A percentile compares a stretch with the other conserved stretches of the same genome.
phyloP scores from a whole-genome alignment of 2,113 vertebrate genomes.

The Emydocephalus ijimae region DNA sequence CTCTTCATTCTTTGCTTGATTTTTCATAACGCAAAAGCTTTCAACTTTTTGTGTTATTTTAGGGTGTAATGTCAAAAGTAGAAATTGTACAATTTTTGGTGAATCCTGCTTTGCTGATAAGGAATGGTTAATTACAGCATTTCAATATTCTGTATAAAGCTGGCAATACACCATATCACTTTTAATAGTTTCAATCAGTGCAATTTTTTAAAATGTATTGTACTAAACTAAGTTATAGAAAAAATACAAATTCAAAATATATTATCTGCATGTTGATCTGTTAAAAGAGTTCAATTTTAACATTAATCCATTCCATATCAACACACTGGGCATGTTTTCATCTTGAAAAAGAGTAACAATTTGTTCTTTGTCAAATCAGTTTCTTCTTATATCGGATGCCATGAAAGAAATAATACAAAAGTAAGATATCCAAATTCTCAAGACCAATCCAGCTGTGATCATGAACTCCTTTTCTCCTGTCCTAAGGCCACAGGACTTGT shows the following conservation, averaged over 20 bases:
- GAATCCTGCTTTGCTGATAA: neutral
- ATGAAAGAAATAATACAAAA: neutral
- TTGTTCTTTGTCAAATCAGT: too few relatives aligned
- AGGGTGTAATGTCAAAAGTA: neutral
- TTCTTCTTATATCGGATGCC: neutral
- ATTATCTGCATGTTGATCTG: neutral
- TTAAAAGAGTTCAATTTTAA: neutral
- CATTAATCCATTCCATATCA: neutral
- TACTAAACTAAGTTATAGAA: neutral
- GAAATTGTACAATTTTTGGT: neutral
- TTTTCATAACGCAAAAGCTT: neutral
- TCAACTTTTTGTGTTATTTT: neutral
- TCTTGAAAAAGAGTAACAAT: neutral
- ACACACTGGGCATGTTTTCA: neutral
- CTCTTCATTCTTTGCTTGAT: neutral
- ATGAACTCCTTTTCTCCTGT: rapidly evolving
- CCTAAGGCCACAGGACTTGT: neutral
- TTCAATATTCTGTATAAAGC: neutral
- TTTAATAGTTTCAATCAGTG: neutral
- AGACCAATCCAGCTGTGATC: rapidly evolving
- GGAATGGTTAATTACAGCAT: neutral
- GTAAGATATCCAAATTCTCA: neutral
- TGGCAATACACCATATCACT: neutral
- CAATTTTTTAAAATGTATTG: neutral
- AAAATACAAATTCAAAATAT: neutral